A percentile compares a stretch with the other conserved stretches of the same genome.
These are phyloP conservation scores for Cettia cetti DNA, from an alignment of 2,113 vertebrate species.

Conservation along the genomic window DNA sequence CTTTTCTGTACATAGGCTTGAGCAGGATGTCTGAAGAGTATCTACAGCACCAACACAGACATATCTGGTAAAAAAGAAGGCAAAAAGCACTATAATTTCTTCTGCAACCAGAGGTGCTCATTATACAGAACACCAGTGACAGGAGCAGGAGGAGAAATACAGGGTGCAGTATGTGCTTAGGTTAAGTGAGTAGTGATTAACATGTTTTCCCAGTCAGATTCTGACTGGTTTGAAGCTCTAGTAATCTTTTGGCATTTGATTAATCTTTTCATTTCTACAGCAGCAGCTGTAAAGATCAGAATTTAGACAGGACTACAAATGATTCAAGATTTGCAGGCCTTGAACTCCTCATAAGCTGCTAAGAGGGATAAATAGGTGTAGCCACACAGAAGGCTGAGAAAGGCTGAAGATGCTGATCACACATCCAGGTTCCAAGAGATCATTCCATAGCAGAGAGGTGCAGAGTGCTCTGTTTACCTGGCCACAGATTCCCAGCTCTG, in stretches of 20 bases:
- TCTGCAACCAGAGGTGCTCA: background rate
- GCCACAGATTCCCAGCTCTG: background rate
- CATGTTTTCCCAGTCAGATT: background rate
- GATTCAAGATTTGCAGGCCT: background rate
- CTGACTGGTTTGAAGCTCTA: background rate
- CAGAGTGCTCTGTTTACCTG: background rate
- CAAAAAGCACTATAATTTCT: background rate
- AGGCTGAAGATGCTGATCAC: background rate
- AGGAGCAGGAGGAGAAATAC: background rate
- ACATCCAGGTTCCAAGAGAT: background rate
- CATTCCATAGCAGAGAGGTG: accelerated
- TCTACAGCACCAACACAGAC: background rate
- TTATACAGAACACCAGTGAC: background rate
- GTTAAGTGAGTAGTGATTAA: background rate
- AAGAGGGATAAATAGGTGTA: background rate
- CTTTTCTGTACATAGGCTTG: background rate
- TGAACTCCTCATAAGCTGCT: background rate
- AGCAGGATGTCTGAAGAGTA: background rate
- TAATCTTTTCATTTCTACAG: slow-evolving; percentile 14
- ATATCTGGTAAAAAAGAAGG: background rate
- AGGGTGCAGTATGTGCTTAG: background rate
- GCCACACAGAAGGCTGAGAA: background rate
- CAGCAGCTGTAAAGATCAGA: background rate
- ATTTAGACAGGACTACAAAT: slow-evolving; percentile 13
- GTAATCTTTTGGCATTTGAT: slow-evolving; percentile 11